Evolutionary conservation across 2,888 invertebrate genomes (phyloP).

Genomic region (Pandemis corylana): DNA sequence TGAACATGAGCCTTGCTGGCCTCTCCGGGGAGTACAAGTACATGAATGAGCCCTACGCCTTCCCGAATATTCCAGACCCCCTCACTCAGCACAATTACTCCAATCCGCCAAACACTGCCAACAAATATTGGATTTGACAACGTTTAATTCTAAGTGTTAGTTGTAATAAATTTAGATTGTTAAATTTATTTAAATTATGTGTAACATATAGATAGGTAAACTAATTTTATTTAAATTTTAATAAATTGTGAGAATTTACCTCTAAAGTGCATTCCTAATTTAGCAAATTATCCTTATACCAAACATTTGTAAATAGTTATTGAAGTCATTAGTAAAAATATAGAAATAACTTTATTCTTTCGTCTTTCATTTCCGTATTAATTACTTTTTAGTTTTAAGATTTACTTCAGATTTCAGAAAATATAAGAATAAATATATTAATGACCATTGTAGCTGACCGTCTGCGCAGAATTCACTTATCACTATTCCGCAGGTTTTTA

Average conservation of each 20-base stretch:
- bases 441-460: no score
- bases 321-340: constrained; percentile 73
- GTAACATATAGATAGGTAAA: constrained; percentile 52
- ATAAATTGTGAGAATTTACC: constrained; percentile 72
- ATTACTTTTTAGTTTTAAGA: background rate
- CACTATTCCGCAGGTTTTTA: no score
- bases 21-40: constrained; percentile 80
- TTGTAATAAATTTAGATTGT: constrained; percentile 50
- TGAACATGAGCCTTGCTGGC: constrained; percentile 80
- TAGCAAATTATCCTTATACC: constrained; percentile 73
- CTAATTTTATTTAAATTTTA: constrained; percentile 44
- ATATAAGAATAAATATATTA: no score
- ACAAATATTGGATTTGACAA: constrained; percentile 83
- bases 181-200: constrained; percentile 66
- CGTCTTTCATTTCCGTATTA: constrained; percentile 11
- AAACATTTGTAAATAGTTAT: constrained; percentile 74
- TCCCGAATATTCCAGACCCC: constrained; percentile 77
- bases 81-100: constrained; percentile 78
- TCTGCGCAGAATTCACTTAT: no score
- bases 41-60: constrained; percentile 81
- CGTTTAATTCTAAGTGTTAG: constrained; percentile 44
- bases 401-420: no score
- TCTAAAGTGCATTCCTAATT: constrained; percentile 76
- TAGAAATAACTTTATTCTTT: constrained; percentile 10
- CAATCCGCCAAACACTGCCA: constrained; percentile 73